Base-by-base conservation (phyloP, 2,113 vertebrate genomes). In the Hemiscyllium ocellatum region DNA sequence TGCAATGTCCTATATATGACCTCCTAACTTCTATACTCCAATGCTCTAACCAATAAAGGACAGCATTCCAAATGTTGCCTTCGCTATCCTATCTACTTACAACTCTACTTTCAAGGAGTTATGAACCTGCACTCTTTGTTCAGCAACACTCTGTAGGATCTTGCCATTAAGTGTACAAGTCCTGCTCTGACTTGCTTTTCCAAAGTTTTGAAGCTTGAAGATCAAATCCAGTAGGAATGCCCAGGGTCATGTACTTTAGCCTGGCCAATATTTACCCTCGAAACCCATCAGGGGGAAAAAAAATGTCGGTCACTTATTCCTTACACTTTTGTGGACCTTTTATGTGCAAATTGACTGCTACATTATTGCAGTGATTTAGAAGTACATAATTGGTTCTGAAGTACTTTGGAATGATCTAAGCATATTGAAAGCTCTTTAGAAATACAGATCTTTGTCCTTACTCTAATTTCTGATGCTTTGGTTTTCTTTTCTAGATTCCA, bases 401-500 rank as follows among this genome's bases (percentile, higher is more conserved):
- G 7, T 50, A 6, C 2, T 24, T 33, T 89, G 50, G 52, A 29
- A 33, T 15, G 3, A 17, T 12, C 13, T 4, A 4, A 61, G 52
- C 33, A 13, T 52, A 8, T 52, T 47, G 12, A 52, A 87, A 24
- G 6, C n/a, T 1, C n/a, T 93, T 8, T 65, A 22, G 33, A 93
- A 37, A 66, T 66, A 6, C 61, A 90, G 17, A 19, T 37, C 20
- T 78, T 50, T 72, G 47, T n/a, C 72, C 15, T 72, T 80, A 17
- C 33, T 52, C 4, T 76, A 26, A 2, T 86, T 24, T 56, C 50
- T 61, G 65, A 61, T 20, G 29, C 29, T 22, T 66, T 22, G 0
- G 10, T 22, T 95, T 33, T 72, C 8, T 83, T 19, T 42, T 47
- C 13, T 85, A 98, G 97, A 96, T 96, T 83, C 24, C 47, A 17